phyloP scores from a whole-genome alignment of 2,797 vertebrate species.

The Pristis pectinata region DNA sequence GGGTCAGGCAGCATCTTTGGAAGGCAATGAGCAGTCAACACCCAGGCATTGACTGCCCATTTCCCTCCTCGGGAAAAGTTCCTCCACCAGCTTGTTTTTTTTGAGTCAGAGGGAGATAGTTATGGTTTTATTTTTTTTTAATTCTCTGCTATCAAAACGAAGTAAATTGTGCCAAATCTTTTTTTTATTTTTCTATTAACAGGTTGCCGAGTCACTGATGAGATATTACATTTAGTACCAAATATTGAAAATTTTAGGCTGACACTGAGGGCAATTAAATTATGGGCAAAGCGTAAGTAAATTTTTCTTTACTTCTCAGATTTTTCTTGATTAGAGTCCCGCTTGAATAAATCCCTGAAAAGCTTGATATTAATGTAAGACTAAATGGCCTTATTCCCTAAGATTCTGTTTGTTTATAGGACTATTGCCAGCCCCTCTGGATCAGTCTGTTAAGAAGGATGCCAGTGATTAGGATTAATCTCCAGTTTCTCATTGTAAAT shows the following conservation, averaged over 20 bases:
- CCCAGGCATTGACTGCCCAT: too few species aligned
- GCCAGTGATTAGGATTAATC: background rate
- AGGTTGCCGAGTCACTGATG: slow-evolving; percentile 84
- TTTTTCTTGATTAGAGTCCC: background rate
- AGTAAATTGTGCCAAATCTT: background rate
- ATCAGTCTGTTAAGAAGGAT: background rate
- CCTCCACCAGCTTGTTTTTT: too few species aligned
- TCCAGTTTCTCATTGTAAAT: background rate
- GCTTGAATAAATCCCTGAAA: background rate
- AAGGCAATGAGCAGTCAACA: too few species aligned
- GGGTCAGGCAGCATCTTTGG: too few species aligned
- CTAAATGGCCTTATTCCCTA: background rate
- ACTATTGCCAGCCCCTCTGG: too few species aligned
- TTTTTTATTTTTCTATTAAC: slow-evolving; percentile 29
- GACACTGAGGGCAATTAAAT: slow-evolving; percentile 81
- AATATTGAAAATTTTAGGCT: slow-evolving; percentile 81
- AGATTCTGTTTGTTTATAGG: background rate
- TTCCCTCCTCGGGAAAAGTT: too few species aligned
- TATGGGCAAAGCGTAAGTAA: slow-evolving; percentile 87
- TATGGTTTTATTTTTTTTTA: background rate
- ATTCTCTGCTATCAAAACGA: background rate
- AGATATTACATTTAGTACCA: slow-evolving; percentile 82
- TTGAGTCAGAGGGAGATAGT: background rate
- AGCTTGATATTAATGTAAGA: background rate
- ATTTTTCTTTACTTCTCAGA: background rate